Evolutionary conservation across 2,113 vertebrate genomes (phyloP).

Genomic region (cattle (Bos taurus)): ARS-UCD2.0 NC_037329.1:97492501-97493000

Average conservation of each 20-base stretch:
- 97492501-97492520: conserved; percentile 29
- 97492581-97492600: background rate
- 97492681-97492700: rapidly evolving
- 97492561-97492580: background rate
- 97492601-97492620: background rate
- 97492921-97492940: background rate
- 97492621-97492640: background rate
- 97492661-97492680: too few relatives aligned
- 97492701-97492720: rapidly evolving
- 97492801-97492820: background rate
- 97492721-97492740: background rate
- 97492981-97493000: background rate
- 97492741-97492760: background rate
- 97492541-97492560: conserved; percentile 3
- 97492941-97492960: background rate
- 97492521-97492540: background rate
- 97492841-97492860: background rate
- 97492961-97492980: background rate
- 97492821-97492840: background rate
- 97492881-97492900: background rate
- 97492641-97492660: background rate
- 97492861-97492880: background rate
- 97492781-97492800: background rate
- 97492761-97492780: conserved; percentile 3
- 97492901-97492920: background rate